Conservation (phyloP, 1,140 invertebrate species). For the Lordiphosa stackelbergi region DNA sequence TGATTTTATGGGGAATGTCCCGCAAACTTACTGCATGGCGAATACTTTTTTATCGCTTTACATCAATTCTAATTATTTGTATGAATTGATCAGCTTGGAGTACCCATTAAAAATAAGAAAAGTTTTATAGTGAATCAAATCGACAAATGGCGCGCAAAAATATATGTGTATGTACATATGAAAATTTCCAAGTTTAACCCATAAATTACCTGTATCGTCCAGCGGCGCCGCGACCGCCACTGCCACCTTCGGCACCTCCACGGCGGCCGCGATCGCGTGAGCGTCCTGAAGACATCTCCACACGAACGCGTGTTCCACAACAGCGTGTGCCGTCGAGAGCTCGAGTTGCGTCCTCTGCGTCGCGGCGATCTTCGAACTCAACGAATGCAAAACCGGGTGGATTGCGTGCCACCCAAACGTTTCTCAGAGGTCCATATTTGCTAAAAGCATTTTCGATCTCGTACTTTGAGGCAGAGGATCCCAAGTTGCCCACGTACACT, state of each 20-base stretch:
- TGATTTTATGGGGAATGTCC: no score
- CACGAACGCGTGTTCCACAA: slow-evolving; percentile 89
- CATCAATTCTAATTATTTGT: no score
- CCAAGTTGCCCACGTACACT: slow-evolving; percentile 98
- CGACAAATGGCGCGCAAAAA: no score
- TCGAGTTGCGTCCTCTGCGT: slow-evolving; percentile 97
- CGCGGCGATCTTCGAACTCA: slow-evolving; percentile 97
- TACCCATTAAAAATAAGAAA: no score
- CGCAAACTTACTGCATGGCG: no score
- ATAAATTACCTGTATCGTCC: slow-evolving; percentile 71
- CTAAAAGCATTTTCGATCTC: slow-evolving; percentile 94
- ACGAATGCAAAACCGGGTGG: slow-evolving; percentile 98
- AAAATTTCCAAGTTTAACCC: slow-evolving; percentile 13
- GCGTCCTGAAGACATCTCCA: slow-evolving; percentile 92
- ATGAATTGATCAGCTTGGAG: no score
- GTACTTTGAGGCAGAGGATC: slow-evolving; percentile 92
- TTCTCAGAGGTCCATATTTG: slow-evolving; percentile 95
- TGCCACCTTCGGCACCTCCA: slow-evolving; percentile 77
- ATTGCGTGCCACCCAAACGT: slow-evolving; percentile 97
- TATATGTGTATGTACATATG: slow-evolving; percentile 31
- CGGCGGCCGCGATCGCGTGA: slow-evolving; percentile 84
- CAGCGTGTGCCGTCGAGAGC: slow-evolving; percentile 95
- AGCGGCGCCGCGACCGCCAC: slow-evolving; percentile 40
- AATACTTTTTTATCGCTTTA: no score
- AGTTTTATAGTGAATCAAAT: no score